Evolutionary conservation across 53 echinoderm and acorn worm genomes (phyloP).

Genomic region (Actinopyga echinites): DNA sequence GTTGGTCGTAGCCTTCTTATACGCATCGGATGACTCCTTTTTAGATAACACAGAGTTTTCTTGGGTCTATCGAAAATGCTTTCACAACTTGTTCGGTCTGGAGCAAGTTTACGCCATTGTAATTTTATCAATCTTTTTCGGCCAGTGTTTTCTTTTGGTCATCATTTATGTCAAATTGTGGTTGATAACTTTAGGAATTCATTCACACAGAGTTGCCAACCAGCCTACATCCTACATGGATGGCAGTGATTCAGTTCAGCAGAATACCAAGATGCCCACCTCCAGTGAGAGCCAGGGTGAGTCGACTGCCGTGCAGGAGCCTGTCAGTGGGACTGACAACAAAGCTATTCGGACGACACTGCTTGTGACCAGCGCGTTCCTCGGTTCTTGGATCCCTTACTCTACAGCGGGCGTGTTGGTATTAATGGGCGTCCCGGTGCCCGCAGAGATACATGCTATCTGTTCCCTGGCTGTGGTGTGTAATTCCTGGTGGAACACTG

Average conservation of each 20-base stretch:
- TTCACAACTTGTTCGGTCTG: not conserved
- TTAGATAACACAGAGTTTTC: slow-evolving; percentile 11
- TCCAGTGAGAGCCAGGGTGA: not conserved
- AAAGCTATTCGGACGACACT: slow-evolving; percentile 40
- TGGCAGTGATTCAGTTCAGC: not conserved
- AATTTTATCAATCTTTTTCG: not conserved
- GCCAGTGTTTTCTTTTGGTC: slow-evolving; percentile 2
- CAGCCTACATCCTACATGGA: not conserved
- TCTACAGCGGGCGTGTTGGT: slow-evolving; percentile 1
- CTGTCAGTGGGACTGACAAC: not conserved
- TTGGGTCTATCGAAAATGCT: slow-evolving; percentile 35
- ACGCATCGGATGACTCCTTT: not conserved
- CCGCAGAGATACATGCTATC: not conserved
- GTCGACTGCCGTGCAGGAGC: not conserved
- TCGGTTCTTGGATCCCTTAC: slow-evolving; percentile 35
- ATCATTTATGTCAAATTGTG: slow-evolving; percentile 25
- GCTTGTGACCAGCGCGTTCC: slow-evolving; percentile 13
- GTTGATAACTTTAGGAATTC: not conserved
- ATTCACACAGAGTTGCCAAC: not conserved
- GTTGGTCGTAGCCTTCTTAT: not conserved
- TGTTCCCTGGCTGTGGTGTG: slow-evolving; percentile 32
- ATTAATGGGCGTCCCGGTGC: not conserved
- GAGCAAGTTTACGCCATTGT: slow-evolving; percentile 28
- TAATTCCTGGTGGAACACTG: slow-evolving; percentile 45
- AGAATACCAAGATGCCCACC: not conserved